These are phyloP conservation scores for Diacarnus erythraeanus DNA, from an alignment of 37 sponge, comb jelly and placozoan species.

Conservation along the genomic window DNA sequence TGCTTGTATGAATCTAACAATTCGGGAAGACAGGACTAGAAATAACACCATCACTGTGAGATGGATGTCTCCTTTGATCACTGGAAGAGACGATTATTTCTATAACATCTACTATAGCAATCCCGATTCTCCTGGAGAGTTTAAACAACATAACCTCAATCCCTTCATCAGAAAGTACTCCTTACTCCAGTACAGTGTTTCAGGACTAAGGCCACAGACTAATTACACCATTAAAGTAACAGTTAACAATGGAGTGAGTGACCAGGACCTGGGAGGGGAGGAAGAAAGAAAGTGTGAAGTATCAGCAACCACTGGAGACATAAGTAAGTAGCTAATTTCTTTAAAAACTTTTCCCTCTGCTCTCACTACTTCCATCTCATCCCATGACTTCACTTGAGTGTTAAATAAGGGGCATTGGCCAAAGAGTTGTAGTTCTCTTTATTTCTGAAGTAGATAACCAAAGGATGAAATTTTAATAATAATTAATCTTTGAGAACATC, in stretches of 20 bases:
- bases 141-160: not conserved
- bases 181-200: not conserved
- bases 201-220: conserved; percentile 3
- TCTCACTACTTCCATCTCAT: too few species aligned
- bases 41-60: not conserved
- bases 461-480: too few species aligned
- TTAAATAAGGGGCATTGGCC: too few species aligned
- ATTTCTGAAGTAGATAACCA: too few species aligned
- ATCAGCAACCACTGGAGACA: not conserved
- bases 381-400: too few species aligned
- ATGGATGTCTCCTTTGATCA: not conserved
- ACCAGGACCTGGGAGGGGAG: not conserved
- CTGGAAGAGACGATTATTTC: not conserved
- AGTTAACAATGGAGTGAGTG: conserved; percentile 14
- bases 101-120: not conserved
- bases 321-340: too few species aligned
- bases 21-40: not conserved
- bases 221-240: conserved; percentile 8
- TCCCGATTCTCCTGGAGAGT: not conserved
- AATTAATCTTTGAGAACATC: too few species aligned
- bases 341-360: too few species aligned
- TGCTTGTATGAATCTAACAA: not conserved
- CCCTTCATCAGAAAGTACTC: not conserved
- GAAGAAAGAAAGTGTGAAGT: not conserved
- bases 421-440: too few species aligned